Percentiles rank a stretch among this genome's conserved stretches.
These are phyloP conservation scores for Amphiprion ocellaris DNA, from an alignment of 2,113 vertebrate genomes.

Conservation along the genomic window DNA sequence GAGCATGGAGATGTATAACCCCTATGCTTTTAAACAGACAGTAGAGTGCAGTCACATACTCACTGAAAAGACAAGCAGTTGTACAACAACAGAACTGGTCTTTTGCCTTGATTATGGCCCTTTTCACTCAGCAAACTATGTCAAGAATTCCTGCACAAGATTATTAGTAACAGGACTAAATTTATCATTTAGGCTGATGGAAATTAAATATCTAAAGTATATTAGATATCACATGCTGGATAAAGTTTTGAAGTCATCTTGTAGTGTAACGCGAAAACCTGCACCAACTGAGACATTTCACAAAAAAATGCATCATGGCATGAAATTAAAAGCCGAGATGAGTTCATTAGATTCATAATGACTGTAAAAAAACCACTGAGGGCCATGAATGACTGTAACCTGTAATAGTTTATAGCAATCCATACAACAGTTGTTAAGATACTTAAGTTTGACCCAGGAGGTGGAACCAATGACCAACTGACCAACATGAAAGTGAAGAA, in stretches of 20 bases:
- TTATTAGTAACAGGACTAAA: too few species aligned
- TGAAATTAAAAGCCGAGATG: too few species aligned
- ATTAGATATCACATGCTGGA: too few species aligned
- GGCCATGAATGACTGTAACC: neutral
- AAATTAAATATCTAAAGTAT: too few species aligned
- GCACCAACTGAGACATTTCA: neutral
- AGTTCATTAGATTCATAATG: neutral
- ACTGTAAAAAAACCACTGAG: neutral
- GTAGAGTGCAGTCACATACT: too few species aligned
- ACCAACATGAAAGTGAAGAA: too few species aligned
- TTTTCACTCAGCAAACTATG: neutral
- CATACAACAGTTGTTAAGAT: neutral
- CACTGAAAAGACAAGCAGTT: neutral
- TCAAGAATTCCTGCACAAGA: neutral
- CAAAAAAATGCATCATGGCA: neutral
- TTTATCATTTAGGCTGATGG: too few species aligned
- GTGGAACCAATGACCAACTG: neutral
- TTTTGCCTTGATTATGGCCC: neutral
- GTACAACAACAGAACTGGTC: neutral
- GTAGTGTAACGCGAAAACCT: too few species aligned
- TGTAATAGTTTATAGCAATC: neutral
- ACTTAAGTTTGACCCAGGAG: neutral
- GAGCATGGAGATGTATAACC: neutral
- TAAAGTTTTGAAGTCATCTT: too few species aligned
- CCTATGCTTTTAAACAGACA: too few species aligned